These are phyloP conservation scores for Ochropacha duplaris DNA, from an alignment of 2,888 invertebrate genomes.

Conservation along the genomic window DNA sequence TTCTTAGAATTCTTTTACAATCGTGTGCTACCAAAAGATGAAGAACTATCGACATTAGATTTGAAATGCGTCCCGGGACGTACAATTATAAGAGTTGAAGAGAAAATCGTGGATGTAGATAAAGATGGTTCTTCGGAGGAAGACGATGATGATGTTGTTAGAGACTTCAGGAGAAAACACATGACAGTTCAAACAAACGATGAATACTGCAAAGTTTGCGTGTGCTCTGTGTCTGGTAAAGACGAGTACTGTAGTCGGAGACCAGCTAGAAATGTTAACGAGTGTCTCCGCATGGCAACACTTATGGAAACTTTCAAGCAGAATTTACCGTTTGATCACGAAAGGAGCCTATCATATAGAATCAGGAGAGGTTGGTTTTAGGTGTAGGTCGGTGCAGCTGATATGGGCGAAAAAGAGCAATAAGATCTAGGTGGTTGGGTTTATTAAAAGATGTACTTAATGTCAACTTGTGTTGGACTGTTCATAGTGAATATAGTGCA, in stretches of 20 bases:
- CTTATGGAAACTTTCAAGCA: conserved; percentile 30
- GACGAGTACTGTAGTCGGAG: conserved; percentile 59
- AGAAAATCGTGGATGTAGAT: neutral
- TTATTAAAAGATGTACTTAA: too few relatives aligned
- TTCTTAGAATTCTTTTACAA: conserved; percentile 62
- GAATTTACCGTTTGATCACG: conserved; percentile 48
- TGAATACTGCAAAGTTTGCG: conserved; percentile 57
- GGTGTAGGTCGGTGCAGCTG: conserved; percentile 36
- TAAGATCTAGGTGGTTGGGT: too few relatives aligned
- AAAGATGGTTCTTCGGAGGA: conserved; percentile 17
- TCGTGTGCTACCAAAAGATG: conserved; percentile 31
- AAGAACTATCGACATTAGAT: conserved; percentile 22
- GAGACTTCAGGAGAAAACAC: conserved; percentile 36
- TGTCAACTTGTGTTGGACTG: too few relatives aligned
- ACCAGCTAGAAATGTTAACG: conserved; percentile 63
- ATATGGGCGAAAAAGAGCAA: conserved; percentile 12
- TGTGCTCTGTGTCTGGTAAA: conserved; percentile 61
- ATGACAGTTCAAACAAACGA: conserved; percentile 47
- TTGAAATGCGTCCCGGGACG: conserved; percentile 65
- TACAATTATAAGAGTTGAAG: conserved; percentile 47
- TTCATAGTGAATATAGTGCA: too few relatives aligned
- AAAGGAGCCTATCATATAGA: conserved; percentile 42
- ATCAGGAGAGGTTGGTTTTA: conserved; percentile 60
- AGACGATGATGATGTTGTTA: conserved; percentile 10
- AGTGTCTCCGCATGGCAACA: conserved; percentile 52